Base-by-base conservation (phyloP, 2,888 invertebrate species). In the Drosophila prolongata region DNA sequence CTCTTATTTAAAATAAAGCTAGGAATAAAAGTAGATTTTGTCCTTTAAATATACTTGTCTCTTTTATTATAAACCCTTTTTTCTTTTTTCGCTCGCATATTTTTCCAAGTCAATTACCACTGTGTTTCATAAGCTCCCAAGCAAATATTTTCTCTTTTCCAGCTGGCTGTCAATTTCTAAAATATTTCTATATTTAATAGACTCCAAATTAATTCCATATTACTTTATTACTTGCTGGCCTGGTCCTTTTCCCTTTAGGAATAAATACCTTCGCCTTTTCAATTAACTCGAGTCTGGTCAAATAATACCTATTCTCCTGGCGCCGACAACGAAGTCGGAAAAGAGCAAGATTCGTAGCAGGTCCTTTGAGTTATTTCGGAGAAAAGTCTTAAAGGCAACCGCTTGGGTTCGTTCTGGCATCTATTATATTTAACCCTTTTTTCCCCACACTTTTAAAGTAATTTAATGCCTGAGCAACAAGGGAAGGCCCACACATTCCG, bases 401-500 rank as follows among this genome's bases (percentile, higher is more conserved):
- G 16, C 34, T 42, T 42, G 49, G 35, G 27, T 34, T 49, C 49
- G 19, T 10, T 59, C 42, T 58, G 57, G 44, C 70, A 76, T 78
- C 75, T 87, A 66, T 80, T 81, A 81, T 85, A 85, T 87, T 78
- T 67, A 55, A 76, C 76, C 80, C 86, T 76, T 85, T 82, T 83
- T 84, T 62, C 11, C 44, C 52, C 37, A 6, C 30, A 62, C 61
- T 42, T 53, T 74, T 83, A 62, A 82, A 82, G 83, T 71, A 79
- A 87, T 85, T 83, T 85, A 82, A 87, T 82, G 82, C 83, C 71
- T 50, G 24, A 70, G 62, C n/a, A 35, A 50, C 43, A 37, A 47
- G 8, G 47, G 53, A 52, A 43, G 16, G 35, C 56, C 66, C 34
- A 56, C 44, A 55, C 64, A 71, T 58, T 52, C 50, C 52, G 19